Base-by-base conservation (phyloP, 2,888 invertebrate species). In the Palloptera scutellata region DNA sequence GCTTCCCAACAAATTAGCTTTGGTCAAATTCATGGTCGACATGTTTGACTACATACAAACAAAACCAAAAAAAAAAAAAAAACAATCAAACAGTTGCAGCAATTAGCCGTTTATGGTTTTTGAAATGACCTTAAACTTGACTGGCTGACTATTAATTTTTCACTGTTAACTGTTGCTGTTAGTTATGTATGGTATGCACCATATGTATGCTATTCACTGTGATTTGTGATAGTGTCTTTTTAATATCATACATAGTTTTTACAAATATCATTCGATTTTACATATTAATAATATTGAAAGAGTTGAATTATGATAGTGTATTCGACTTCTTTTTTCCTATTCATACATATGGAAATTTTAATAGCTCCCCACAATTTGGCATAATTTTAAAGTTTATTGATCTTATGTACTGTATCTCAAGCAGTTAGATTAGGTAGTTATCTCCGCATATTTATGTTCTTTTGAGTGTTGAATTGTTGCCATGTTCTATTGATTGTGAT, bases 71-170 rank as follows among this genome's bases (percentile, higher is more conserved):
- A 10, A 51, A 15, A 20, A 15, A 6, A 17, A 19, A 3, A 17
- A 53, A 53, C 20, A 12, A 45, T 45, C 1, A 51, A 57, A 61
- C 59, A 45, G 60, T 64, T 30, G 63, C 54, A 59, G 60, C 63
- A 63, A 67, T 64, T 63, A 63, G 53, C 59, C 63, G 59, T 60
- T 48, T 54, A 58, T 60, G 63, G 52, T 45, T 12, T 58, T 12
- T 64, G 64, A 63, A 30, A 42, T 68, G 64, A 68, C 68, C 68
- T 68, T 68, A 68, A 68, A 68, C 68, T 68, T 68, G 68, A 68
- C 67, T 67, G 67, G 45, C 45, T 55, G 51, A 17, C 54, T 40
- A 54, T 55, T 43, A 11, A 30, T 54, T 15, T 63, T 59, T 63
- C 53, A 42, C 64, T 41, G 55, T 55, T 17, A 19, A 17, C 20